These are phyloP conservation scores for Argynnis bischoffii DNA, from an alignment of 2,888 invertebrate species.

Conservation along the genomic window DNA sequence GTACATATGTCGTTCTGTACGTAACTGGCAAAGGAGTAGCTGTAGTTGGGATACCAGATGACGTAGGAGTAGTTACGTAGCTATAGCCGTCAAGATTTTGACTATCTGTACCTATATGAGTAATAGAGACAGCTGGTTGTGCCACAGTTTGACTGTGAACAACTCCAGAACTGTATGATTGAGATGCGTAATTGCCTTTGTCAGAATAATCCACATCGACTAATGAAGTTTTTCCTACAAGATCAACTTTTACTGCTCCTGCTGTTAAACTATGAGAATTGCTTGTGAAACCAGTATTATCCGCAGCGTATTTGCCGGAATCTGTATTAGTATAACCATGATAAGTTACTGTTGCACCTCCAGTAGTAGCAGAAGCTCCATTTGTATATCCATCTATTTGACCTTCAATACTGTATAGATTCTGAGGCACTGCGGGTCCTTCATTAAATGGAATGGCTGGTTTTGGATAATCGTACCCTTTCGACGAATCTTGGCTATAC, in stretches of 20 bases:
- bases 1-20: conserved; percentile 67
- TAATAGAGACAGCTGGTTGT: conserved; percentile 68
- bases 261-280: conserved; percentile 71
- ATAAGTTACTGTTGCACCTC: conserved; percentile 35
- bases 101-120: conserved; percentile 64
- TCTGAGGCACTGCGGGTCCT: conserved; percentile 30
- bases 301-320: conserved; percentile 61
- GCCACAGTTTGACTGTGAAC: conserved; percentile 53
- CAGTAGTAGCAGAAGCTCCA: conserved; percentile 40
- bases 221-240: conserved; percentile 76
- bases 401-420: conserved; percentile 59
- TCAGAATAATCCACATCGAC: conserved; percentile 63
- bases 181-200: conserved; percentile 54
- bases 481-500: conserved; percentile 31
- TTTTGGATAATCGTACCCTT: conserved; percentile 45
- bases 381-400: conserved; percentile 54
- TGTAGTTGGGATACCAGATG: conserved; percentile 72
- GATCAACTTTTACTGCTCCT: conserved; percentile 74
- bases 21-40: conserved; percentile 69
- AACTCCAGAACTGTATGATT: conserved; percentile 39
- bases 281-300: conserved; percentile 62
- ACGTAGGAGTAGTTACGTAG: conserved; percentile 69
- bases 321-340: conserved; percentile 55
- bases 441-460: conserved; percentile 45
- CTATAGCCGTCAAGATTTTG: conserved; percentile 65